A percentile compares a stretch with the other conserved stretches of the same genome.
Evolutionary conservation across 2,113 vertebrate genomes (phyloP).

Genomic region (Riparia riparia): DNA sequence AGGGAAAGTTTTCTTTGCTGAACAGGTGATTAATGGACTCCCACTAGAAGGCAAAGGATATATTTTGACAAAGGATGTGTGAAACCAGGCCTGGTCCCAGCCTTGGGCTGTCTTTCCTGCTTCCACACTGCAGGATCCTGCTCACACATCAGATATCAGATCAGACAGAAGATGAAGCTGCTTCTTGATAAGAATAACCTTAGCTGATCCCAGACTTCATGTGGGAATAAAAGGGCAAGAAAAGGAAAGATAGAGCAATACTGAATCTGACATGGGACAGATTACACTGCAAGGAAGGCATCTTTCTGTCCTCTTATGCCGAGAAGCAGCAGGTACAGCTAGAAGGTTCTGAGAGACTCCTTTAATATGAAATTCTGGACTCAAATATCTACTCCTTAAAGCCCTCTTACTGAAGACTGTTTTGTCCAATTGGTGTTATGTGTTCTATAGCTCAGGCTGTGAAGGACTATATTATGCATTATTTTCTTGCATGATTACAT

Average conservation of each 20-base stretch:
- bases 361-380: background rate
- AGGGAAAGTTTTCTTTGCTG: background rate
- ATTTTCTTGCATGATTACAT: background rate
- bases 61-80: background rate
- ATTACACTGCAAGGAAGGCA: background rate
- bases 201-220: background rate
- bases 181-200: background rate
- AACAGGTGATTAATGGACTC: background rate
- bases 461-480: background rate
- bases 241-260: background rate
- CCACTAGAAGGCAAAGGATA: background rate
- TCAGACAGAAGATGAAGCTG: background rate
- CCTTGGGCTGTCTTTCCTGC: background rate
- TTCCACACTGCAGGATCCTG: background rate
- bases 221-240: background rate
- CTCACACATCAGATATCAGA: background rate
- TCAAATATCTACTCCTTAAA: background rate
- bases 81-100: background rate
- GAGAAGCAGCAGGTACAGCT: background rate
- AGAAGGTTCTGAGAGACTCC: background rate
- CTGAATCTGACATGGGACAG: background rate
- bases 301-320: background rate
- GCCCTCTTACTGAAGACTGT: accelerated
- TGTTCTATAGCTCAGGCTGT: background rate
- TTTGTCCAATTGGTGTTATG: background rate